Evolutionary conservation across 2,113 vertebrate genomes (phyloP).

Genomic region (Psilopogon haemacephalus): DNA sequence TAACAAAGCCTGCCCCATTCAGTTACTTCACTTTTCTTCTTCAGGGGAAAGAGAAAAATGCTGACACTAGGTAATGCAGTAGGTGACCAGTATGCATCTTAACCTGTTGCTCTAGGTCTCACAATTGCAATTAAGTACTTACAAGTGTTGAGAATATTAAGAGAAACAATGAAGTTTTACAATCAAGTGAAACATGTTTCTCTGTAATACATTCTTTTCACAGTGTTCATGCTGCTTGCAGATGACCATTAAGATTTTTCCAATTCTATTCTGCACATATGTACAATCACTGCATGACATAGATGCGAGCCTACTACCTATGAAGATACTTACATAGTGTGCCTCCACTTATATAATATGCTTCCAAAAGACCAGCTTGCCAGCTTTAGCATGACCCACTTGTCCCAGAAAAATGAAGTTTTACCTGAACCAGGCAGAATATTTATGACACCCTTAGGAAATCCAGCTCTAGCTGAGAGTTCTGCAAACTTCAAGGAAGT

Average conservation of each 20-base stretch:
- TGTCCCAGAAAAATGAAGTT: not conserved
- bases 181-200: not conserved
- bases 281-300: not conserved
- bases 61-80: not conserved
- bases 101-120: not conserved
- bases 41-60: not conserved
- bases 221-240: not conserved
- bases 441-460: slow-evolving; percentile 84
- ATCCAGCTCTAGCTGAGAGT: slow-evolving; percentile 78
- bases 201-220: not conserved
- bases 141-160: not conserved
- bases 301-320: not conserved
- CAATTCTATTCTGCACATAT: not conserved
- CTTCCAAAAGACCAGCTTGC: not conserved
- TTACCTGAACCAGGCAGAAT: slow-evolving; percentile 85
- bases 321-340: not conserved
- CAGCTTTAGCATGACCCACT: not conserved
- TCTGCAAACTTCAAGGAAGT: slow-evolving; percentile 87
- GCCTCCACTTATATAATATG: not conserved
- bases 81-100: not conserved
- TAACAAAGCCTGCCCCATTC: not conserved
- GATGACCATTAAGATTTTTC: not conserved
- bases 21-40: not conserved
- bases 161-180: not conserved
- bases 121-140: not conserved